Evolutionary conservation across 2,113 vertebrate genomes (phyloP).

Genomic region (Typhlomys cinereus): DNA sequence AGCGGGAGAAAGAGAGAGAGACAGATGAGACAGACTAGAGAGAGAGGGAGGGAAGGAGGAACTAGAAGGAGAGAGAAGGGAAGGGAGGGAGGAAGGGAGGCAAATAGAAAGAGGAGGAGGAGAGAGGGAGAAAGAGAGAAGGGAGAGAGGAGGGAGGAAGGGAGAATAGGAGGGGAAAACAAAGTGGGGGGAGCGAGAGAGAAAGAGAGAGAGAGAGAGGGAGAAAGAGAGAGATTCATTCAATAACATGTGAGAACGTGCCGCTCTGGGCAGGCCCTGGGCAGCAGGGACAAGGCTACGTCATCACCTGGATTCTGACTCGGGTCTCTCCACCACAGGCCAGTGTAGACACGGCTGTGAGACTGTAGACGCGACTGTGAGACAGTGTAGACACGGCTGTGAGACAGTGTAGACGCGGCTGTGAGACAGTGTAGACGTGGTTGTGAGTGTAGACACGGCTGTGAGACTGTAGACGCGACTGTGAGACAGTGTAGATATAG

Average conservation of each 20-base stretch:
- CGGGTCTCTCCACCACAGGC: fast-evolving
- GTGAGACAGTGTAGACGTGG: too few species aligned
- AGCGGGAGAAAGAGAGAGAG: neutral
- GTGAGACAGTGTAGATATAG: too few species aligned
- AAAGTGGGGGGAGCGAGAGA: too few species aligned
- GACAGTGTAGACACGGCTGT: too few species aligned
- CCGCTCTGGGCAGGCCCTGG: too few species aligned
- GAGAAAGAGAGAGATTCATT: neutral
- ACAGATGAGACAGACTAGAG: neutral
- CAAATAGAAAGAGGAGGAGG: neutral
- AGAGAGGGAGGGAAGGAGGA: neutral
- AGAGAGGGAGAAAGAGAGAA: neutral
- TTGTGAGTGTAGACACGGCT: too few species aligned
- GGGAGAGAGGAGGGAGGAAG: neutral
- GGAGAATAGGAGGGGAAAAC: too few species aligned
- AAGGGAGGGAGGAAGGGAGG: neutral
- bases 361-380: too few species aligned
- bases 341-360: neutral
- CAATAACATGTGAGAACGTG: neutral
- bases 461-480: too few species aligned
- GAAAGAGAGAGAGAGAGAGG: neutral
- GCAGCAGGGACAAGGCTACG: neutral
- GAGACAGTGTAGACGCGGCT: too few species aligned
- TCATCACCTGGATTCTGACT: neutral
- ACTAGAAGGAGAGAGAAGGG: too few species aligned